Base-by-base conservation (phyloP, 1,140 invertebrate species). In the Bradysia coprophila region DNA sequence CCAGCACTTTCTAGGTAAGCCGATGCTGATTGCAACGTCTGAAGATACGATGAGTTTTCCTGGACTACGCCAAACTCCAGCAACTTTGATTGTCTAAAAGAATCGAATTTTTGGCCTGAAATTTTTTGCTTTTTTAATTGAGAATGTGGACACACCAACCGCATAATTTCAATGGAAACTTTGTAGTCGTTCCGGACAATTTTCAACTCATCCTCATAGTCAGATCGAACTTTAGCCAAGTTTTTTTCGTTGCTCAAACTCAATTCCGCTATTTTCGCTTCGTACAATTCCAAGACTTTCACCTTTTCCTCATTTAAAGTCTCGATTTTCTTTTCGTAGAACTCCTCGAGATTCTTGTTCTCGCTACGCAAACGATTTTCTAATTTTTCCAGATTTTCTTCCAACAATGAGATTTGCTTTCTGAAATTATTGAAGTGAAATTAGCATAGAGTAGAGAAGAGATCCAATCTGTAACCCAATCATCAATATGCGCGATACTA, bases 351-450 rank as follows among this genome's bases (percentile, higher is more conserved):
- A 4, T 53, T 53, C 22, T 49, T 48, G 15, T 65, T 50, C 41
- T 67, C 65, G 4, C 43, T 41, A 43, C 61, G 60, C 3, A 67
- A 46, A 8, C 65, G 57, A 38, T 56, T 51, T 45, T 69, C 66
- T 0, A 66, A 44, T 1, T 53, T 51, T 18, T 53, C 49, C 37
- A 58, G 45, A 22, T 62, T 60, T 36, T 65, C 54, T 47, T 67
- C 65, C 10, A 67, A 38, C 0, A 66, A 49, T 37, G 52, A 49
- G 1, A 68, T 47, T 51, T 67, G 66, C 48, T 69, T 69, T 43
- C 65, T 67, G 37, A 21, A 46, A 21, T 4, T 37, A 36, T n/a
- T 36, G 6, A 16, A 6, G 16, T 36, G 6, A 8, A 36, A 36
- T 6, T 36, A 8, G 15, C 8, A 9, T 31, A 9, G n/a, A 31